These are phyloP conservation scores for Lasioglossum lativentre DNA, from an alignment of 2,888 invertebrate genomes.

Conservation along the genomic window DNA sequence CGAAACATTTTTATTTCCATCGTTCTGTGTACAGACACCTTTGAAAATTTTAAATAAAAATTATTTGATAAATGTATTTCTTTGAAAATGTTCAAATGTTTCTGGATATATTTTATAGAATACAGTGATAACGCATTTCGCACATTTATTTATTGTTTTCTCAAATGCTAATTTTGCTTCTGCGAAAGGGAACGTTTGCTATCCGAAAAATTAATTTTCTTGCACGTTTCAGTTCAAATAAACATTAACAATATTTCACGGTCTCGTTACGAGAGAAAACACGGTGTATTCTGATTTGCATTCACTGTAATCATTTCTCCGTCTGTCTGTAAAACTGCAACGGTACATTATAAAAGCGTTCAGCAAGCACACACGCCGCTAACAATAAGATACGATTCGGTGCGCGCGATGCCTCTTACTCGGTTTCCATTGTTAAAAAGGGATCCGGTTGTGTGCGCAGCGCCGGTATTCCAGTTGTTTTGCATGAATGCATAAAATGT, in stretches of 20 bases:
- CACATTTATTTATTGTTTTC: not conserved
- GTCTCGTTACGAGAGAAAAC: not conserved
- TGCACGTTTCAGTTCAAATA: not conserved
- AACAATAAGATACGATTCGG: conserved; percentile 7
- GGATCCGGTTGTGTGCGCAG: not conserved
- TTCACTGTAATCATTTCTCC: not conserved
- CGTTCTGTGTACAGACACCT: too few relatives aligned
- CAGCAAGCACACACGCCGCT: not conserved
- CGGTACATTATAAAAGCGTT: not conserved
- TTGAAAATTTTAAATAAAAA: too few relatives aligned
- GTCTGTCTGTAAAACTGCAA: not conserved
- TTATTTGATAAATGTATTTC: too few relatives aligned
- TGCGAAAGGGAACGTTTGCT: not conserved
- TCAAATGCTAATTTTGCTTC: not conserved
- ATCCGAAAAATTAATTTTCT: not conserved
- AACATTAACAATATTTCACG: not conserved
- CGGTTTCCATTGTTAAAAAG: conserved; percentile 10
- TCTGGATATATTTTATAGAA: not conserved
- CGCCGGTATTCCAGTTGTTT: conserved; percentile 6
- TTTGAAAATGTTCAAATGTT: too few relatives aligned
- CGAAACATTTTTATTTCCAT: too few relatives aligned
- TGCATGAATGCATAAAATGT: conserved; percentile 11
- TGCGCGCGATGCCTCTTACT: not conserved
- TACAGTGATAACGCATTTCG: not conserved
- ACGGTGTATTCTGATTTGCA: not conserved